Base-by-base conservation (phyloP, 1,140 invertebrate species). In the Penaeus chinensis region DNA sequence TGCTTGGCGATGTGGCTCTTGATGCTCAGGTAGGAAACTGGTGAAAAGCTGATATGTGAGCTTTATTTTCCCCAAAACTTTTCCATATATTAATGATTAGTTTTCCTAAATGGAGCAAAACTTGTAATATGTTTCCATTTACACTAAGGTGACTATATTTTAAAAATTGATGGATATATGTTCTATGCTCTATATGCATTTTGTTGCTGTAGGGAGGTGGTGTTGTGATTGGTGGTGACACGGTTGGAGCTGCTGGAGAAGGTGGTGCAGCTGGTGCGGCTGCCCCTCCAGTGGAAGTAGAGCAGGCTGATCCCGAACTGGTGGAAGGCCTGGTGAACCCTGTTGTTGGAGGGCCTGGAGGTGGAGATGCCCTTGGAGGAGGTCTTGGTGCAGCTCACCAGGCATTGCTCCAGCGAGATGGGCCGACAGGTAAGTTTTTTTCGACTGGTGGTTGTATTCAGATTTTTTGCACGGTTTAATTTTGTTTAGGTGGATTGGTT, bases 381-480 rank as follows among this genome's bases (percentile, higher is more conserved):
- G 95, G 95, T 74, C 93, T 97, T 8, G 96, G 95, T 0, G 96
- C 96, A 19, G 96, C 95, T 0, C 96, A 97, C 93, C 95, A 96
- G 92, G 96, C 96, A 0, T 91, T 97, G 32, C 93, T 97, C 89
- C 95, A 96, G 90, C 94, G 95, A 89, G 96, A 96, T 90, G 95
- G 95, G 10, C 95, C 95, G 1, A 94, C 95, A 13, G 90, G 90
- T 90, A 54, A 61, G 74, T n/a, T 54, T 8, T n/a, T 16, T 71
- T 20, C 54, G 5, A 11, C 54, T 54, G 54, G 54, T 42, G 54
- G 8, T 54, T 54, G 10, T 13, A 16, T 54, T 1, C 11, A 10
- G 7, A 13, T 10, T 47, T 47, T 79, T 54, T 4, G 19, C 32
- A 22, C 1, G 18, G 5, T 20, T 32, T 71, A 11, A 24, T 19